These are phyloP conservation scores for Campoplex capitator DNA, from an alignment of 2,888 invertebrate species.

Conservation along the genomic window DNA sequence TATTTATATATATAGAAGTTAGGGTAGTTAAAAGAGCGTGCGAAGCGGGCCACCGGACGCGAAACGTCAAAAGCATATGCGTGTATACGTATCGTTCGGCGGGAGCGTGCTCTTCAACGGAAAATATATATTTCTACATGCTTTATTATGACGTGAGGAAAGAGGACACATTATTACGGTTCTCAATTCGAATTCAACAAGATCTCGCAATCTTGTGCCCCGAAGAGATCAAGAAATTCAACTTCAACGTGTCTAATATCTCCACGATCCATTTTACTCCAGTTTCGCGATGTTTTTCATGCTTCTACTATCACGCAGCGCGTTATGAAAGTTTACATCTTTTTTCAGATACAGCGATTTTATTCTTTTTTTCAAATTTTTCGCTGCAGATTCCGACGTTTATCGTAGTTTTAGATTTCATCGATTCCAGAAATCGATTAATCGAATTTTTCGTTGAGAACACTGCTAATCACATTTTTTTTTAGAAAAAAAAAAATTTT, in stretches of 20 bases:
- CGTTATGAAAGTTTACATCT: neutral
- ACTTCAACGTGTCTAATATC: neutral
- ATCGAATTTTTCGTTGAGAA: too few species aligned
- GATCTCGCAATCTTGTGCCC: neutral
- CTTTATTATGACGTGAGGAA: neutral
- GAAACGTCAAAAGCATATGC: constrained; percentile 82
- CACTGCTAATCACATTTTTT: too few species aligned
- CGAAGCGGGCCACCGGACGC: constrained; percentile 74
- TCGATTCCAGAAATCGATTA: too few species aligned
- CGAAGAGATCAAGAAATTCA: neutral
- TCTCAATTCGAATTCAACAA: neutral
- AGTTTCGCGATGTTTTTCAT: neutral
- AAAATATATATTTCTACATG: neutral
- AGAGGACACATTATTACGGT: neutral
- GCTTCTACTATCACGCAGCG: neutral
- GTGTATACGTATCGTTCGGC: constrained; percentile 59
- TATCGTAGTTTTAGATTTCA: too few species aligned
- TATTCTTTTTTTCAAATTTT: too few species aligned
- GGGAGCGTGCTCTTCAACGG: constrained; percentile 36
- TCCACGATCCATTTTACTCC: neutral
- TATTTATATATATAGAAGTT: neutral
- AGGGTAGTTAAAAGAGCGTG: constrained; percentile 46
- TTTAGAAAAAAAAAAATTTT: too few species aligned
- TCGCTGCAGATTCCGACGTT: too few species aligned
- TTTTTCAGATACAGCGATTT: too few species aligned